Percentiles rank a stretch among this genome's conserved stretches.
Evolutionary conservation across 2,797 vertebrate genomes (phyloP).

Genomic region (Crenuchus spilurus): DNA sequence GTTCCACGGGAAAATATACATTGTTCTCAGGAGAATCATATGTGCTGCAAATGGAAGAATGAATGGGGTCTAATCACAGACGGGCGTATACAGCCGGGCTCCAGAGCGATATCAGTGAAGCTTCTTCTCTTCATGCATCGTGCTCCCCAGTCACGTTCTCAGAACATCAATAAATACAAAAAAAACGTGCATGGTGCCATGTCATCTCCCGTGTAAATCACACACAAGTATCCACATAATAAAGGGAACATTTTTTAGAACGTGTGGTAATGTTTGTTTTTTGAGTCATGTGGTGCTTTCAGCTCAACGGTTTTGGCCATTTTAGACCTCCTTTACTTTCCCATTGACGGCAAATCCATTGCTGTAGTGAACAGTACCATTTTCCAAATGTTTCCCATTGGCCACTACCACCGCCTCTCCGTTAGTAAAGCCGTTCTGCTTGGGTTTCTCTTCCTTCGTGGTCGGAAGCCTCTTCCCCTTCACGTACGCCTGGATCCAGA

Average conservation of each 20-base stretch:
- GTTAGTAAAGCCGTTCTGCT: constrained; percentile 61
- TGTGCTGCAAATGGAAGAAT: constrained; percentile 57
- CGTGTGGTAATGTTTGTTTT: constrained; percentile 35
- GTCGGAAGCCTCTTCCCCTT: constrained; percentile 89
- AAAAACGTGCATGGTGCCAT: constrained; percentile 53
- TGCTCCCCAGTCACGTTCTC: constrained; percentile 63
- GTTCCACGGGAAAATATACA: constrained; percentile 63
- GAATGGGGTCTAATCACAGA: constrained; percentile 51
- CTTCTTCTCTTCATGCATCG: constrained; percentile 66
- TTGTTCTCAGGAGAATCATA: constrained; percentile 57
- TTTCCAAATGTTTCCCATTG: constrained; percentile 76
- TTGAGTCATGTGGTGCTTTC: constrained; percentile 13
- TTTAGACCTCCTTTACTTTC: constrained; percentile 92
- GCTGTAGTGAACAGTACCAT: constrained; percentile 73
- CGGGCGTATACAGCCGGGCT: constrained; percentile 26
- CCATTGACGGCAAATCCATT: constrained; percentile 72
- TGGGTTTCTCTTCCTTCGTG: constrained; percentile 45
- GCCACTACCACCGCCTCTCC: constrained; percentile 54
- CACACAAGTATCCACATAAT: constrained; percentile 33
- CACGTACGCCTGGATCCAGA: constrained; percentile 97
- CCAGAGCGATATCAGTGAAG: constrained; percentile 64
- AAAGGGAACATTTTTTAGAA: constrained; percentile 44
- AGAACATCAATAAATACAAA: constrained; percentile 55
- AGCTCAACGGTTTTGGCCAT: background rate
- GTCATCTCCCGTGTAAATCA: constrained; percentile 63